phyloP scores from a whole-genome alignment of 2,113 vertebrate genomes.

The Sander vitreus region DNA sequence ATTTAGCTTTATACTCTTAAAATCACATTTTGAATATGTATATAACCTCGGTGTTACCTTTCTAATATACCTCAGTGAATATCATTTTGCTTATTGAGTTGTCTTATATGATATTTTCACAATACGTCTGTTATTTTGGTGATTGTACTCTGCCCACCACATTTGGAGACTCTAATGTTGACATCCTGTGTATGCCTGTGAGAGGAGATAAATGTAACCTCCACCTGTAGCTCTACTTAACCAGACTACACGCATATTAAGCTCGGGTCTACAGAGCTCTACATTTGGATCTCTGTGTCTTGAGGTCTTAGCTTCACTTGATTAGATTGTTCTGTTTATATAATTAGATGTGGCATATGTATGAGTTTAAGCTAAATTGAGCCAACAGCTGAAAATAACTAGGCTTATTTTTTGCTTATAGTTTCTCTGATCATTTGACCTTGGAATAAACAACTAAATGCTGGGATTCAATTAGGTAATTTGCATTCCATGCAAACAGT shows the following conservation, averaged over 20 bases:
- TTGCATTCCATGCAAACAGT: constrained; percentile 3
- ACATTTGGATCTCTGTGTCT: constrained; percentile 27
- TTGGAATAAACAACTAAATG: constrained; percentile 17
- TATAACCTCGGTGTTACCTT: background rate
- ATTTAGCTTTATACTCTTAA: background rate
- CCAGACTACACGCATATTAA: background rate
- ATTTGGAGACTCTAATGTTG: background rate
- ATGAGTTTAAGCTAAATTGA: constrained; percentile 13
- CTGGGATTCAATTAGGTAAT: constrained; percentile 13
- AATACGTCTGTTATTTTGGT: background rate
- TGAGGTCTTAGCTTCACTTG: constrained; percentile 9
- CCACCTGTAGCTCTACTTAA: constrained; percentile 1
- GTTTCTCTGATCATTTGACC: constrained; percentile 26
- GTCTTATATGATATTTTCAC: background rate
- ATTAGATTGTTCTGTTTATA: constrained; percentile 27
- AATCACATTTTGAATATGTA: background rate
- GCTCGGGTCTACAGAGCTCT: constrained; percentile 13
- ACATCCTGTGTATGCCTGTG: too few species aligned
- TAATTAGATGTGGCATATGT: constrained; percentile 21
- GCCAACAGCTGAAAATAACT: constrained; percentile 42
- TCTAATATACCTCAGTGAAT: background rate
- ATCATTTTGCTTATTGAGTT: background rate
- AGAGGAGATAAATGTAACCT: constrained; percentile 13
- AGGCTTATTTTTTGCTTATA: background rate
- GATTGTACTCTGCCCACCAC: background rate